These are phyloP conservation scores for Tipula helvola DNA, from an alignment of 2,888 invertebrate species.

Conservation along the genomic window DNA sequence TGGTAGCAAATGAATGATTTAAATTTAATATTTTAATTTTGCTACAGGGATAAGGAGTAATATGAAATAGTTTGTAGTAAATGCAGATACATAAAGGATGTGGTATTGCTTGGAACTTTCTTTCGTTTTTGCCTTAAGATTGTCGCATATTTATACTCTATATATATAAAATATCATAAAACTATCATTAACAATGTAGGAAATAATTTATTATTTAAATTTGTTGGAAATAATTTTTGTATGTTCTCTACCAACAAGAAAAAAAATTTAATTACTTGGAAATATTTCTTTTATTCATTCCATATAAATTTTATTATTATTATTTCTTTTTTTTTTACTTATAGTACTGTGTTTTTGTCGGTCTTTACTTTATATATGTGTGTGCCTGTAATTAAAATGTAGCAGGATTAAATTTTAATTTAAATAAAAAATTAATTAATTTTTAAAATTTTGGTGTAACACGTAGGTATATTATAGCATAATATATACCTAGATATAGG, in stretches of 20 bases:
- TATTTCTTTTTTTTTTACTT: neutral
- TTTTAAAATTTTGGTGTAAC: neutral
- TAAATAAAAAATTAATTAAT: neutral
- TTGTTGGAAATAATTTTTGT: neutral
- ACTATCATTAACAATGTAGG: neutral
- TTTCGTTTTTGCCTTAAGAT: neutral
- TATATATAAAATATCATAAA: neutral
- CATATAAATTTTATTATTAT: neutral
- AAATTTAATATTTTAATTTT: neutral
- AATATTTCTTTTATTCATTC: neutral
- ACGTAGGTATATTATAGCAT: neutral
- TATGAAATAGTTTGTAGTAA: neutral
- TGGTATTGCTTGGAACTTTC: neutral
- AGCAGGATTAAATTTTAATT: neutral
- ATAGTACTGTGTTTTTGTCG: neutral
- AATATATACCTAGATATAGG: no score
- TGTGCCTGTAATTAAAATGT: neutral
- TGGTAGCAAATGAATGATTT: neutral
- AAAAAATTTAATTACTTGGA: neutral
- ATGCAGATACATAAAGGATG: neutral
- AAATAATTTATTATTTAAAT: neutral
- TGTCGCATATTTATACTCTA: neutral
- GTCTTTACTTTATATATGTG: neutral
- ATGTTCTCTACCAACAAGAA: neutral
- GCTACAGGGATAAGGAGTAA: neutral